A percentile compares a stretch with the other conserved stretches of the same genome.
phyloP scores from a whole-genome alignment of 2,888 invertebrate genomes.

The Drosophila formosana region DNA sequence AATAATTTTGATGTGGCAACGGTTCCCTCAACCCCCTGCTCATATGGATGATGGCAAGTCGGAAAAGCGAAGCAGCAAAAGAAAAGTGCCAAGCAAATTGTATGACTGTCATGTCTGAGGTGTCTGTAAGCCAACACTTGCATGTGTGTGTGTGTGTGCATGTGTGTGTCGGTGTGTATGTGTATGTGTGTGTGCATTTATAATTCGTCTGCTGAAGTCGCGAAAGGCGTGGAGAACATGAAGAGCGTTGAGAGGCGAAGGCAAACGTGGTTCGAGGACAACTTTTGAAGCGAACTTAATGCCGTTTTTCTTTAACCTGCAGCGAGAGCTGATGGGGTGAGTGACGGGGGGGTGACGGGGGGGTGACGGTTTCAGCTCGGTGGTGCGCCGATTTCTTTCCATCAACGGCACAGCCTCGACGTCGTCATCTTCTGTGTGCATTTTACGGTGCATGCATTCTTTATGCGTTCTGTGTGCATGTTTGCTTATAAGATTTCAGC shows the following conservation, averaged over 20 bases:
- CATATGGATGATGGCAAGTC: conserved; percentile 45
- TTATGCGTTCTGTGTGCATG: conserved; percentile 51
- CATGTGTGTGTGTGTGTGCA: conserved; percentile 38
- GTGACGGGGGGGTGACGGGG: not conserved
- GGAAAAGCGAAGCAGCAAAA: conserved; percentile 14
- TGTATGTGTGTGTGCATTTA: conserved; percentile 57
- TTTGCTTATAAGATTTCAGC: conserved; percentile 68
- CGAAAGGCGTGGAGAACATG: conserved; percentile 41
- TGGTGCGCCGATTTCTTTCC: conserved; percentile 19
- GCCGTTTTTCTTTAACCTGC: conserved; percentile 39
- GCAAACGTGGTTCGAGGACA: conserved; percentile 28
- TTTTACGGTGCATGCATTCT: conserved; percentile 73
- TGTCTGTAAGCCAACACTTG: conserved; percentile 58
- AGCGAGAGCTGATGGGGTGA: not conserved
- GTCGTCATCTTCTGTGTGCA: conserved; percentile 62
- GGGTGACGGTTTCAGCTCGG: conserved; percentile 5
- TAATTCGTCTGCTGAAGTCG: conserved; percentile 67
- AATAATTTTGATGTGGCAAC: conserved; percentile 69
- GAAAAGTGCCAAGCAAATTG: conserved; percentile 52
- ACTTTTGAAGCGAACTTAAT: conserved; percentile 53
- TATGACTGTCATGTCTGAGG: conserved; percentile 60
- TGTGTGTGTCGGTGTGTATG: conserved; percentile 32
- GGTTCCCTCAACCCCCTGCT: not conserved
- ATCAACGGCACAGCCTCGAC: conserved; percentile 10
- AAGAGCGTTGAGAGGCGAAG: conserved; percentile 18